Evolutionary conservation across 2,888 invertebrate species (phyloP).

Genomic region (Meteorus colon): DNA sequence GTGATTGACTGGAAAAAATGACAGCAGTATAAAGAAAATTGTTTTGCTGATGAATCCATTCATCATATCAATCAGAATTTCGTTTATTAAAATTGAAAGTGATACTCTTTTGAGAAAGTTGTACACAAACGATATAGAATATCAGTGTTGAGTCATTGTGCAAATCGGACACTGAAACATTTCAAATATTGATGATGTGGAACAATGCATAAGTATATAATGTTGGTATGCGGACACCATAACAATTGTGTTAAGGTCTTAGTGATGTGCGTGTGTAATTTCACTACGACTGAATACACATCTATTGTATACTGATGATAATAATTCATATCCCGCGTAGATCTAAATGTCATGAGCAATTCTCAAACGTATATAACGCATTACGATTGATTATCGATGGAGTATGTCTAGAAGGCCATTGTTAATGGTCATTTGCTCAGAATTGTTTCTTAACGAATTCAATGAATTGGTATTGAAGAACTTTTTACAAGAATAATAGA

Average conservation of each 20-base stretch:
- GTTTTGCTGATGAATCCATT: not conserved
- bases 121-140: too few species aligned
- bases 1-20: not conserved
- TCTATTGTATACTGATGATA: not conserved
- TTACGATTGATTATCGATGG: too few species aligned
- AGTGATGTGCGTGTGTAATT: slow-evolving; percentile 2
- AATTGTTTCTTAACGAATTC: not conserved
- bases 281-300: not conserved
- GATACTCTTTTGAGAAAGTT: slow-evolving; percentile 17
- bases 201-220: slow-evolving; percentile 3
- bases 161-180: not conserved
- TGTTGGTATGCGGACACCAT: not conserved
- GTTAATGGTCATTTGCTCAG: slow-evolving; percentile 7
- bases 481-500: too few species aligned
- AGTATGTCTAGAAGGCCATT: too few species aligned
- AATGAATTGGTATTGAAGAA: too few species aligned
- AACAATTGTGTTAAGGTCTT: not conserved
- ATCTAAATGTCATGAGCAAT: slow-evolving; percentile 7
- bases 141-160: slow-evolving; percentile 12
- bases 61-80: not conserved
- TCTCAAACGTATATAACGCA: not conserved
- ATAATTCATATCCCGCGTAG: not conserved
- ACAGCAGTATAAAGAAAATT: not conserved
- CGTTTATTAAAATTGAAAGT: not conserved
- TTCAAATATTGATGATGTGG: slow-evolving; percentile 27